phyloP scores from a whole-genome alignment of 1,140 invertebrate species.

The Tribolium castaneum region DNA sequence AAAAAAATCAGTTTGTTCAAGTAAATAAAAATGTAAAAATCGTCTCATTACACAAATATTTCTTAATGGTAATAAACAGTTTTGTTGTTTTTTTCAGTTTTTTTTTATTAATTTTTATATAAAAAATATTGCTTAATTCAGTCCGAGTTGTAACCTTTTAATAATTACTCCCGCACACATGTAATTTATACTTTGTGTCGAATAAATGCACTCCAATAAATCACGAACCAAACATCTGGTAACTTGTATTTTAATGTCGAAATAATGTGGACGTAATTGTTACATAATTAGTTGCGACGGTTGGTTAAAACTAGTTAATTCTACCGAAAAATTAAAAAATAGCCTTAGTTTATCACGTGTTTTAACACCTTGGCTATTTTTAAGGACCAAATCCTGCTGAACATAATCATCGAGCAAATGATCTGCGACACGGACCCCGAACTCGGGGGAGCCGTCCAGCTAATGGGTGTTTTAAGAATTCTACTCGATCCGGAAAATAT shows the following conservation, averaged over 20 bases:
- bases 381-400: constrained; percentile 93
- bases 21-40: no score
- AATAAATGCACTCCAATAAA: no score
- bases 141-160: no score
- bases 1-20: no score
- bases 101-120: not conserved
- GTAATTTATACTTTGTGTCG: no score
- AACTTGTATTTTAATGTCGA: not conserved
- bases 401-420: constrained; percentile 98
- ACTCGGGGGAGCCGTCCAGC: constrained; percentile 94
- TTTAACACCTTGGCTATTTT: constrained; percentile 54
- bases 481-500: constrained; percentile 99
- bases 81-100: not conserved
- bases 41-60: no score
- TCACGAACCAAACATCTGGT: not conserved
- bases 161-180: no score
- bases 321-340: not conserved
- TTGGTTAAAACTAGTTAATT: not conserved
- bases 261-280: not conserved
- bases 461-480: constrained; percentile 93
- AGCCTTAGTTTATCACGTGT: no score
- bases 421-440: constrained; percentile 88
- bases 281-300: not conserved
- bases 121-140: no score
- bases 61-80: no score